These are phyloP conservation scores for Bruchidius siliquastri DNA, from an alignment of 2,888 invertebrate genomes.

Conservation along the genomic window DNA sequence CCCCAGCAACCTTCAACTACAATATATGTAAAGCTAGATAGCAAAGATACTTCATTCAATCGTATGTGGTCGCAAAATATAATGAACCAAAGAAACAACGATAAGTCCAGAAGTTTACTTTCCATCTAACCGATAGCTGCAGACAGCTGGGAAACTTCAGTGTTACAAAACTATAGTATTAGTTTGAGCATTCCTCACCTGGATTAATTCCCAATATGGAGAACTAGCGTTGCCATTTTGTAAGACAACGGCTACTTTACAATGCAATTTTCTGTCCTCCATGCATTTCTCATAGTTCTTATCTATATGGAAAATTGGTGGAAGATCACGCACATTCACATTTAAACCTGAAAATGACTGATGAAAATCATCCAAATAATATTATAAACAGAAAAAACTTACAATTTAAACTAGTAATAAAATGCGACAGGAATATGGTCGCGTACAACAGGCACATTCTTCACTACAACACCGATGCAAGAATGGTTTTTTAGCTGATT, in stretches of 20 bases:
- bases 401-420: neutral
- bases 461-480: neutral
- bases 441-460: neutral
- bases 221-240: slow-evolving; percentile 13
- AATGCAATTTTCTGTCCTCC: slow-evolving; percentile 19
- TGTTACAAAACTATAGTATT: too few species aligned
- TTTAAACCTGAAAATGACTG: neutral
- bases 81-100: too few species aligned
- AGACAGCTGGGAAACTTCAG: too few species aligned
- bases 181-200: too few species aligned
- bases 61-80: too few species aligned
- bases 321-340: slow-evolving; percentile 10
- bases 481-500: neutral
- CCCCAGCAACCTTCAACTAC: too few species aligned
- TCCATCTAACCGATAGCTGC: too few species aligned
- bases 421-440: neutral
- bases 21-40: too few species aligned
- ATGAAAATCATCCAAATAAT: neutral
- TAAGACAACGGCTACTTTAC: slow-evolving; percentile 20
- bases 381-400: neutral
- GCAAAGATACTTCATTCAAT: too few species aligned
- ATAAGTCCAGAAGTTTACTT: too few species aligned
- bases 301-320: slow-evolving; percentile 27
- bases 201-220: slow-evolving; percentile 22
- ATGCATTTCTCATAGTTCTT: slow-evolving; percentile 20